phyloP scores from a whole-genome alignment of 2,797 vertebrate genomes.

The Balearica regulorum region DNA sequence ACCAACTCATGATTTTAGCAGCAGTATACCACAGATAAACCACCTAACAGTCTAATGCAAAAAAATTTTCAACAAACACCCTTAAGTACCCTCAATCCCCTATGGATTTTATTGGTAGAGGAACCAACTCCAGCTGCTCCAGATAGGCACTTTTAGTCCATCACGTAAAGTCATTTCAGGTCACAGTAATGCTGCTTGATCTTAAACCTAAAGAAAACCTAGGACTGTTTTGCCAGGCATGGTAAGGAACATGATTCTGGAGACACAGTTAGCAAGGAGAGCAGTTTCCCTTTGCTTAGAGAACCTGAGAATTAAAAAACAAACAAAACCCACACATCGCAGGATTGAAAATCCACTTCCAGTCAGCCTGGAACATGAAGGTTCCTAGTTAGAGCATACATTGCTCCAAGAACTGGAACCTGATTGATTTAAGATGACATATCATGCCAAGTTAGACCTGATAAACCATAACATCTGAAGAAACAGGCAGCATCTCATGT shows the following conservation, averaged over 20 bases:
- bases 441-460: not conserved
- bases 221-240: not conserved
- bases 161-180: too few relatives aligned
- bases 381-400: not conserved
- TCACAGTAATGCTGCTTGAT: not conserved
- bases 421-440: not conserved
- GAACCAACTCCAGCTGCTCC: not conserved
- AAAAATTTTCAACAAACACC: not conserved
- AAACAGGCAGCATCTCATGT: not conserved
- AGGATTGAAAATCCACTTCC: not conserved
- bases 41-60: not conserved
- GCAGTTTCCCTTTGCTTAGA: not conserved
- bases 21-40: not conserved
- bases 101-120: not conserved
- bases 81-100: not conserved
- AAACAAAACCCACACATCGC: not conserved
- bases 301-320: not conserved
- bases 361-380: not conserved
- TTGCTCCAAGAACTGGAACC: not conserved
- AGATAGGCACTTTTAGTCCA: not conserved
- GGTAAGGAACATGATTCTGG: not conserved
- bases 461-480: not conserved
- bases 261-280: not conserved
- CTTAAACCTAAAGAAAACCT: not conserved
- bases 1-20: fast-evolving